Evolutionary conservation across 2,888 invertebrate genomes (phyloP).

Genomic region (Luperina testacea): DNA sequence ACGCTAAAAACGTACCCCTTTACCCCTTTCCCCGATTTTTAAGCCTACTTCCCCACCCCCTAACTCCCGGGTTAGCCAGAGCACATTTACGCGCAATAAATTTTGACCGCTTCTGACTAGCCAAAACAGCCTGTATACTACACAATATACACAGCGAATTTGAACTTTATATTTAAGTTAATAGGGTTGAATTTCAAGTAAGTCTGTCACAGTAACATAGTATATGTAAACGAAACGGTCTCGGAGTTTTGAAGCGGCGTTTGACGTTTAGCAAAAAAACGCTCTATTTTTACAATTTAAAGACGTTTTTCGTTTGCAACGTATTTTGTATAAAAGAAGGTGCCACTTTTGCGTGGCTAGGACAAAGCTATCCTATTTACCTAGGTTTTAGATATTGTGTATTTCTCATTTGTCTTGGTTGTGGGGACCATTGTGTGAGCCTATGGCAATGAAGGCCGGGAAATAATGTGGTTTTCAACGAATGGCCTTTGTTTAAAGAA

Average conservation of each 20-base stretch:
- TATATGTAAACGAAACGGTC: conserved; percentile 85
- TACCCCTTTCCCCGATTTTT: conserved; percentile 88
- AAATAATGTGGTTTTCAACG: conserved; percentile 69
- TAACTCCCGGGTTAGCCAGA: conserved; percentile 90
- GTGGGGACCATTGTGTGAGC: conserved; percentile 82
- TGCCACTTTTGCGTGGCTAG: conserved; percentile 82
- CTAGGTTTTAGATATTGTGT: conserved; percentile 84
- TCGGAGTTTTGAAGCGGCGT: conserved; percentile 82
- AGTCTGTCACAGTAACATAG: conserved; percentile 69
- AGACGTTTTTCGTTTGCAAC: conserved; percentile 72
- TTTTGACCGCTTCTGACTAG: conserved; percentile 86
- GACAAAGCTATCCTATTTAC: conserved; percentile 83
- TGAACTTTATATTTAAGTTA: conserved; percentile 58
- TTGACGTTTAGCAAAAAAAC: conserved; percentile 80
- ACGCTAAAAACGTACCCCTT: conserved; percentile 89
- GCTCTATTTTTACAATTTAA: conserved; percentile 74
- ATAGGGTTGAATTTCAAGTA: conserved; percentile 63
- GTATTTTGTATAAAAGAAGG: conserved; percentile 82
- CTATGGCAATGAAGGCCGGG: conserved; percentile 62
- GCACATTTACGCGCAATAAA: conserved; percentile 91
- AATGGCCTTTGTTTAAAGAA: conserved; percentile 54
- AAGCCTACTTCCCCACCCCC: conserved; percentile 88
- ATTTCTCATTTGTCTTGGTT: conserved; percentile 89
- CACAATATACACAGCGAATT: conserved; percentile 66
- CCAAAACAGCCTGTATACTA: conserved; percentile 82